Evolutionary conservation across 2,797 vertebrate genomes (phyloP).

Genomic region (Spatula versicolor): DNA sequence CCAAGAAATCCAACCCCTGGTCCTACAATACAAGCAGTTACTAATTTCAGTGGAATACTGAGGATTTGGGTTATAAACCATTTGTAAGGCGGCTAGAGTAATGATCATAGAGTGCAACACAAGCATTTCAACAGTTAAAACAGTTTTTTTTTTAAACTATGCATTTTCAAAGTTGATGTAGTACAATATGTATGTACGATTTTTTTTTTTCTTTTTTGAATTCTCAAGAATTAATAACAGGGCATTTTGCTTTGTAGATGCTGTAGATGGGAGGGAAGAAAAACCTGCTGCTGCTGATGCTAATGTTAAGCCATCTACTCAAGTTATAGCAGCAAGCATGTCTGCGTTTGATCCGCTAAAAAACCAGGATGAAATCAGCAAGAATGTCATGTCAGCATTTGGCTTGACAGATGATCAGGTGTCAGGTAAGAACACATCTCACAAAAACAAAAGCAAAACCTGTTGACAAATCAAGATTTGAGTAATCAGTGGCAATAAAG

Average conservation of each 20-base stretch:
- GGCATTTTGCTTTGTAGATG: slow-evolving; percentile 77
- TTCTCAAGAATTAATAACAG: background rate
- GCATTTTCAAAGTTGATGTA: background rate
- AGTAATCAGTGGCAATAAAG: background rate
- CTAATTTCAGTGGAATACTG: background rate
- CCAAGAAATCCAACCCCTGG: background rate
- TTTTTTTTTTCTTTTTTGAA: background rate
- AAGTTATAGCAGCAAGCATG: slow-evolving; percentile 98
- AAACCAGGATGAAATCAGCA: slow-evolving; percentile 98
- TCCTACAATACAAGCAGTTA: background rate
- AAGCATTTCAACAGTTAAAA: background rate
- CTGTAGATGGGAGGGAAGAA: slow-evolving; percentile 90
- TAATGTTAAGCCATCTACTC: slow-evolving; percentile 87
- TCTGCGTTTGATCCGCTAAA: slow-evolving; percentile 98
- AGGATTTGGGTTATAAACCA: background rate
- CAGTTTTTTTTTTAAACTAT: background rate
- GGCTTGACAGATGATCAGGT: slow-evolving; percentile 94
- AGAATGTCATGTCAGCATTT: slow-evolving; percentile 98
- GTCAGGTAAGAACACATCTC: slow-evolving; percentile 82
- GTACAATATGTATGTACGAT: background rate
- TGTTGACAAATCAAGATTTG: background rate
- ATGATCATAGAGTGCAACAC: background rate
- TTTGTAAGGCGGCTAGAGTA: background rate
- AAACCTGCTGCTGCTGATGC: slow-evolving; percentile 88
- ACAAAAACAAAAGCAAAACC: background rate